Percentiles rank a stretch among this genome's conserved stretches.
These are phyloP conservation scores for Perizoma flavofasciatum DNA, from an alignment of 2,888 invertebrate genomes.

Conservation along the genomic window DNA sequence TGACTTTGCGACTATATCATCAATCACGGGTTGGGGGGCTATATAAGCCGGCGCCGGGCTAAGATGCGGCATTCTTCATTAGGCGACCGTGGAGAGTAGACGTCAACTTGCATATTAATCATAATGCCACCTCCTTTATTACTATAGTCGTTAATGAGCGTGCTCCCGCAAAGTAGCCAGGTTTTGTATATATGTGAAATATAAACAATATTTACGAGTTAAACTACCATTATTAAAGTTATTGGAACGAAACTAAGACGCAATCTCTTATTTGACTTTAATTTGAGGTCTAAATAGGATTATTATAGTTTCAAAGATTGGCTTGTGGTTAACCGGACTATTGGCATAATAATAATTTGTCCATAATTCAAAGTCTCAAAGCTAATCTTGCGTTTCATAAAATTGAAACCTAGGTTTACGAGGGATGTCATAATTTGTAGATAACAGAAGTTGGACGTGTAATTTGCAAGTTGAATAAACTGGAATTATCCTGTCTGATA, in stretches of 20 bases:
- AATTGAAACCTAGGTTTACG: slow-evolving; percentile 22
- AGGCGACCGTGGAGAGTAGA: slow-evolving; percentile 55
- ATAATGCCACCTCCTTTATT: slow-evolving; percentile 54
- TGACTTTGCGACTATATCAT: slow-evolving; percentile 67
- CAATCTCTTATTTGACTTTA: no score
- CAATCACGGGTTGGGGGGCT: slow-evolving; percentile 65
- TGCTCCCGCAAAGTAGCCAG: not conserved
- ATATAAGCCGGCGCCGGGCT: slow-evolving; percentile 54
- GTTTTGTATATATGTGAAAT: no score
- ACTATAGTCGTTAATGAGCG: slow-evolving; percentile 50
- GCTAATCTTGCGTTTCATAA: slow-evolving; percentile 25
- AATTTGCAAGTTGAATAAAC: slow-evolving; percentile 21
- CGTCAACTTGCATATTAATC: slow-evolving; percentile 65
- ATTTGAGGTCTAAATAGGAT: no score
- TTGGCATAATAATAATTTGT: slow-evolving; percentile 3
- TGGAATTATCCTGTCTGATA: slow-evolving; percentile 13
- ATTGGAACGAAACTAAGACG: no score
- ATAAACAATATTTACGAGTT: no score
- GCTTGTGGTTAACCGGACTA: slow-evolving; percentile 26
- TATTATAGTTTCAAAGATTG: not conserved
- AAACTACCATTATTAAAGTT: no score
- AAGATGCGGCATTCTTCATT: slow-evolving; percentile 68
- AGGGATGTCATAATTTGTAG: slow-evolving; percentile 23
- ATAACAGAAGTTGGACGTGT: slow-evolving; percentile 17
- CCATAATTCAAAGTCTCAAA: slow-evolving; percentile 19